Evolutionary conservation across 2,888 invertebrate genomes (phyloP).

Genomic region (Lasioglossum zephyrum): DNA sequence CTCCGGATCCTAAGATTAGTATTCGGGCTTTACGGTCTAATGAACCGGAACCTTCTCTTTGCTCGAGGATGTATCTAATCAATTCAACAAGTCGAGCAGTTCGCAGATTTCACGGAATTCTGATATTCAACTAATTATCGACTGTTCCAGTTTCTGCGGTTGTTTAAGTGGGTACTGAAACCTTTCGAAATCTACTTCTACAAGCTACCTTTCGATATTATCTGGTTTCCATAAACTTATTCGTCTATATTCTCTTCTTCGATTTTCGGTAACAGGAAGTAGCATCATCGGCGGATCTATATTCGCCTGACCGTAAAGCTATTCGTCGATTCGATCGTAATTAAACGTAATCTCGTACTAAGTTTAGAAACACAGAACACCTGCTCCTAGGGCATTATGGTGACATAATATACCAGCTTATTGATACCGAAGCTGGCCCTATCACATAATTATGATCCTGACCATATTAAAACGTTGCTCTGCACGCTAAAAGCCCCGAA

Average conservation of each 20-base stretch:
- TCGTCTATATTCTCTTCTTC: background rate
- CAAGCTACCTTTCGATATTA: background rate
- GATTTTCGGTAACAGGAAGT: background rate
- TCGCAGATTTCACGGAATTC: background rate
- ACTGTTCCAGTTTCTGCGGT: background rate
- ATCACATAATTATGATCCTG: background rate
- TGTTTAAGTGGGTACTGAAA: background rate
- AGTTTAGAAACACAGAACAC: background rate
- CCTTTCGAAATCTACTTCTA: background rate
- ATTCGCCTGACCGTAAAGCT: background rate
- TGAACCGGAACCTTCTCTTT: slow-evolving; percentile 26
- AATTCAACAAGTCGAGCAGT: slow-evolving; percentile 4
- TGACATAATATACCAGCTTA: background rate
- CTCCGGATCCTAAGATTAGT: background rate
- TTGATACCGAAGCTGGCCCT: background rate
- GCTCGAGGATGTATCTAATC: slow-evolving; percentile 7
- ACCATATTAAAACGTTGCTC: background rate
- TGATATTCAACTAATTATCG: background rate
- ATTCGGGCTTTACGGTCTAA: slow-evolving; percentile 7
- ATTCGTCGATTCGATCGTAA: background rate
- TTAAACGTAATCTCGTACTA: background rate
- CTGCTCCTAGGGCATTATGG: slow-evolving; percentile 1
- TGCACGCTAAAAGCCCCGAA: background rate
- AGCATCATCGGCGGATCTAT: background rate
- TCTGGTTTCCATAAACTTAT: background rate